Conservation (phyloP, 2,888 invertebrate species). For the Prenolepis imparis region DNA sequence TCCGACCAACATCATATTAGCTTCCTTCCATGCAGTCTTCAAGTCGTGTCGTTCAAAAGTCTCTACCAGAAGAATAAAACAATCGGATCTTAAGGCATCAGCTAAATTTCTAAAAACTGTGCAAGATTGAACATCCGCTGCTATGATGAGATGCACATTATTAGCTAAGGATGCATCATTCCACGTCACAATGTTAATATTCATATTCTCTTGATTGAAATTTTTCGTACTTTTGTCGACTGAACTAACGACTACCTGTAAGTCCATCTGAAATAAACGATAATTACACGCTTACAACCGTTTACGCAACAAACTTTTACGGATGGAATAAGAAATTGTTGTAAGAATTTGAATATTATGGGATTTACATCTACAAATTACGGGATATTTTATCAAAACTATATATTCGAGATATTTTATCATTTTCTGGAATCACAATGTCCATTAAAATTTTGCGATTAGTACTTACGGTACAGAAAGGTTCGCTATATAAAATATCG, state of each 20-base stretch:
- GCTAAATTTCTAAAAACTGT: slow-evolving; percentile 88
- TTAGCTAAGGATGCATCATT: slow-evolving; percentile 90
- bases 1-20: slow-evolving; percentile 88
- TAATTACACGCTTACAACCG: no score
- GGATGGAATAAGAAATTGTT: no score
- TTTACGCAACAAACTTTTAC: no score
- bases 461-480: slow-evolving; percentile 87
- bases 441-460: neutral
- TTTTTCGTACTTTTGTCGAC: slow-evolving; percentile 85
- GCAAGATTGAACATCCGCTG: slow-evolving; percentile 89
- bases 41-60: slow-evolving; percentile 81
- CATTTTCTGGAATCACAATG: no score
- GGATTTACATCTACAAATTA: no score
- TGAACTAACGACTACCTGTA: slow-evolving; percentile 88
- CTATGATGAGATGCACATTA: slow-evolving; percentile 90
- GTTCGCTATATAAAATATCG: slow-evolving; percentile 91
- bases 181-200: slow-evolving; percentile 88
- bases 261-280: slow-evolving; percentile 86
- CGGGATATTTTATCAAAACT: no score
- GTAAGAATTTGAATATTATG: no score
- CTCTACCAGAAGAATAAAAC: slow-evolving; percentile 92
- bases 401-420: no score
- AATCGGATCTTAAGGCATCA: slow-evolving; percentile 89
- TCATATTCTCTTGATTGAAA: slow-evolving; percentile 88
- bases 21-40: slow-evolving; percentile 71